These are phyloP conservation scores for Heliornis fulica DNA, from an alignment of 2,113 vertebrate genomes.

Conservation along the genomic window DNA sequence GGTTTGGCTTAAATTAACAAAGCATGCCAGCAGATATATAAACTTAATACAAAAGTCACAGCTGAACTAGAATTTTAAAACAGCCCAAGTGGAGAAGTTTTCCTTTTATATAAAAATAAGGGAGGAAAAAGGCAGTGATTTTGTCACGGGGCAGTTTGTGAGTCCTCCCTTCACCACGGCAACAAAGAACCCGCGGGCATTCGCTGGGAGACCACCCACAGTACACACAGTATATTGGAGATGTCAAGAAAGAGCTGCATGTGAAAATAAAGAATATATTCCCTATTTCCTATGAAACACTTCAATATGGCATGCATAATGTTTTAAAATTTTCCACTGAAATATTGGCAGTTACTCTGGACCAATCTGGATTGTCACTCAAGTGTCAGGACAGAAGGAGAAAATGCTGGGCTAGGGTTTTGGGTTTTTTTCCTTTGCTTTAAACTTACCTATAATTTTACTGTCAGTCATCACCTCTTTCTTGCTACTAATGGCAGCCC, in stretches of 20 bases:
- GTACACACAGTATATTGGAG: not conserved
- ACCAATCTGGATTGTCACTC: conserved; percentile 16
- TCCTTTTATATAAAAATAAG: not conserved
- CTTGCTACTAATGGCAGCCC: not conserved
- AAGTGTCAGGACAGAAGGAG: not conserved
- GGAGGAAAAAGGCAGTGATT: not conserved
- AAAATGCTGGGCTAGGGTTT: not conserved
- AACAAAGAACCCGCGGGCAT: not conserved
- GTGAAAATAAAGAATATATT: conserved; percentile 9
- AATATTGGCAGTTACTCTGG: not conserved
- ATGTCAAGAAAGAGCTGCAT: not conserved
- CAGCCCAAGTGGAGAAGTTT: not conserved
- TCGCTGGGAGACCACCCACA: not conserved
- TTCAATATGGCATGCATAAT: conserved; percentile 41
- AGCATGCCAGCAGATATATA: conserved; percentile 40
- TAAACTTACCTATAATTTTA: not conserved
- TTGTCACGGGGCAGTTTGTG: not conserved
- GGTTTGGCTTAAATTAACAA: conserved; percentile 45
- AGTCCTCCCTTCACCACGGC: not conserved
- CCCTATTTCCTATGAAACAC: conserved; percentile 28
- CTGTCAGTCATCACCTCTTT: not conserved
- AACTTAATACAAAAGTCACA: conserved; percentile 36
- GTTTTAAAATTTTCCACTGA: conserved; percentile 22
- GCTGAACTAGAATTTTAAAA: conserved; percentile 6
- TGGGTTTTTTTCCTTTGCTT: not conserved